Evolutionary conservation across 1,140 invertebrate genomes (phyloP).

Genomic region (Eriocheir sinensis): DNA sequence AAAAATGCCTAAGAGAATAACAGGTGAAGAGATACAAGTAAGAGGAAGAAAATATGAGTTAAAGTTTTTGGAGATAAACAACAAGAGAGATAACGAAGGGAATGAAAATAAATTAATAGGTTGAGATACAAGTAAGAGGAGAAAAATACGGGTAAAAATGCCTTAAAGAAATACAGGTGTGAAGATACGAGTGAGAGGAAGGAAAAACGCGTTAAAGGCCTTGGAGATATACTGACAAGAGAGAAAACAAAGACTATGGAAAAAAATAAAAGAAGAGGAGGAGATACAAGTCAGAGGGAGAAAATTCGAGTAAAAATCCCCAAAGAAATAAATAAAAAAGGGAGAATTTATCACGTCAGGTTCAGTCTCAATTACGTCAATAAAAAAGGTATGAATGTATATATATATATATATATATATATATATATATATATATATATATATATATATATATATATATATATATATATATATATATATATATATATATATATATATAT

Average conservation of each 20-base stretch:
- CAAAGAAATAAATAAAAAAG: not conserved
- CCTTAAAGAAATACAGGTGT: not conserved
- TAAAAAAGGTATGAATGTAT: constrained; percentile 16
- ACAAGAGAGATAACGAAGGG: not conserved
- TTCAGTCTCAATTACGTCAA: not conserved
- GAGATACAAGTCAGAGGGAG: not conserved
- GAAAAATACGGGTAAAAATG: not conserved
- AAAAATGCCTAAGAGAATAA: not conserved
- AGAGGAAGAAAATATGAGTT: not conserved
- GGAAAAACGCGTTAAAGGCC: not conserved
- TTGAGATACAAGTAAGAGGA: not conserved
- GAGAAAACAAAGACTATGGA: not conserved
- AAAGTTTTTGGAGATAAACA: not conserved
- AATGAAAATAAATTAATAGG: not conserved
- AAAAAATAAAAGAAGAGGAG: not conserved
- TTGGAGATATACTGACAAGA: not conserved
- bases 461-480: constrained; percentile 62
- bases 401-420: constrained; percentile 57
- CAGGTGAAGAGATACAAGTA: not conserved
- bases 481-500: constrained; percentile 62
- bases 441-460: constrained; percentile 61
- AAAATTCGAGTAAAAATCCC: not conserved
- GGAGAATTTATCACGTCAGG: not conserved
- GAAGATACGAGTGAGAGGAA: not conserved
- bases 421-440: constrained; percentile 62